These are phyloP conservation scores for Cerceris rybyensis DNA, from an alignment of 2,888 invertebrate species.

Conservation along the genomic window DNA sequence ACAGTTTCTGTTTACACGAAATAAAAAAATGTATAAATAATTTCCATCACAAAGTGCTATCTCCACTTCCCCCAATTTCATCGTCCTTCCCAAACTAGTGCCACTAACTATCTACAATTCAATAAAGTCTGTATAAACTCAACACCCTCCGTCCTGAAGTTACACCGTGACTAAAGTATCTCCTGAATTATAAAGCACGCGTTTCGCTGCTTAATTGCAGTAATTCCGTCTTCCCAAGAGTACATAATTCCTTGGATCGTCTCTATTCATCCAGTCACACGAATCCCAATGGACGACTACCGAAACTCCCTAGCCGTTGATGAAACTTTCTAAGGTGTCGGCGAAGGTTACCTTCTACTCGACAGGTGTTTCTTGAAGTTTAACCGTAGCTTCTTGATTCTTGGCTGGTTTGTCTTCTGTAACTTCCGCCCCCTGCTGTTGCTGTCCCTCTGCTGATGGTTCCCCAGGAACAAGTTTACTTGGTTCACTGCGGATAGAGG, in stretches of 20 bases:
- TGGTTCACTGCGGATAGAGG: not conserved
- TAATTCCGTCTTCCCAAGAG: not conserved
- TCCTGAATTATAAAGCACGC: not conserved
- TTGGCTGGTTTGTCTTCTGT: not conserved
- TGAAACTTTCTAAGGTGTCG: not conserved
- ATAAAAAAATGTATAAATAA: too few species aligned
- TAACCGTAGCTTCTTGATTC: not conserved
- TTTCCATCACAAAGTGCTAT: too few species aligned
- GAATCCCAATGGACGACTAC: not conserved
- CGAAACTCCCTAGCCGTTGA: not conserved
- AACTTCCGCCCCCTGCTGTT: not conserved
- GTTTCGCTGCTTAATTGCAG: not conserved
- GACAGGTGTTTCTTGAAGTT: constrained; percentile 1
- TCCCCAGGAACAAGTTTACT: not conserved
- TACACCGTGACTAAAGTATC: not conserved
- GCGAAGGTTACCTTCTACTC: not conserved
- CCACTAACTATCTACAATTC: too few species aligned
- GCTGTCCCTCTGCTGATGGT: not conserved
- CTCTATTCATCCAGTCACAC: not conserved
- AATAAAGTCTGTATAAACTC: too few species aligned
- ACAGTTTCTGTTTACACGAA: too few species aligned
- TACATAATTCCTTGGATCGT: not conserved
- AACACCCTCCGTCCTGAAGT: too few species aligned
- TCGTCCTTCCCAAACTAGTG: too few species aligned
- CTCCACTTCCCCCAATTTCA: too few species aligned